Evolutionary conservation across 92 coral and sea anemone species (phyloP).

Genomic region (Epizoanthus ramosus): DNA sequence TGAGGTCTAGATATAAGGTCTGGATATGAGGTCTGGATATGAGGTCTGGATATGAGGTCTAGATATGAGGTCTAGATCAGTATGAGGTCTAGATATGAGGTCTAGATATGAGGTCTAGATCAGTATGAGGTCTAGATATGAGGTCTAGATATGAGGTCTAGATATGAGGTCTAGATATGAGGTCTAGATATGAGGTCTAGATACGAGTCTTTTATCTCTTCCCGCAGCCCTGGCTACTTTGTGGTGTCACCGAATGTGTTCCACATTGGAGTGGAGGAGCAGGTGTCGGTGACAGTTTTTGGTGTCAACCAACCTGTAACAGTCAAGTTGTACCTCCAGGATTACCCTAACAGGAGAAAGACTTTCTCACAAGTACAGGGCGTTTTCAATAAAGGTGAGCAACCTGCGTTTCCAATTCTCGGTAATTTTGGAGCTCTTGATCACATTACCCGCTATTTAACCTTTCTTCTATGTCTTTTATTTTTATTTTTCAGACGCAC

Average conservation of each 20-base stretch:
- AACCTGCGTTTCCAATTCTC: not conserved
- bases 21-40: too few species aligned
- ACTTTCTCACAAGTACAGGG: conserved; percentile 86
- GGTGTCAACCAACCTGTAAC: conserved; percentile 61
- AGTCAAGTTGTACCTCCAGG: conserved; percentile 80
- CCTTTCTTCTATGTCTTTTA: not conserved
- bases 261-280: conserved; percentile 85
- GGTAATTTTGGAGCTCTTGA: not conserved
- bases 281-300: conserved; percentile 73
- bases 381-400: conserved; percentile 63
- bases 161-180: too few species aligned
- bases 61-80: too few species aligned
- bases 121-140: too few species aligned
- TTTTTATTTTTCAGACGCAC: conserved; percentile 16
- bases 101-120: too few species aligned
- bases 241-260: conserved; percentile 88
- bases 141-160: too few species aligned
- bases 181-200: too few species aligned
- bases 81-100: too few species aligned
- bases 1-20: too few species aligned
- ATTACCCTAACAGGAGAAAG: conserved; percentile 83
- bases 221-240: conserved; percentile 57
- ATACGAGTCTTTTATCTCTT: not conserved
- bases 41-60: too few species aligned
- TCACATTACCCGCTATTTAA: not conserved